Conservation (phyloP, 2,797 vertebrate genomes). For the Rallus crepitans region DNA sequence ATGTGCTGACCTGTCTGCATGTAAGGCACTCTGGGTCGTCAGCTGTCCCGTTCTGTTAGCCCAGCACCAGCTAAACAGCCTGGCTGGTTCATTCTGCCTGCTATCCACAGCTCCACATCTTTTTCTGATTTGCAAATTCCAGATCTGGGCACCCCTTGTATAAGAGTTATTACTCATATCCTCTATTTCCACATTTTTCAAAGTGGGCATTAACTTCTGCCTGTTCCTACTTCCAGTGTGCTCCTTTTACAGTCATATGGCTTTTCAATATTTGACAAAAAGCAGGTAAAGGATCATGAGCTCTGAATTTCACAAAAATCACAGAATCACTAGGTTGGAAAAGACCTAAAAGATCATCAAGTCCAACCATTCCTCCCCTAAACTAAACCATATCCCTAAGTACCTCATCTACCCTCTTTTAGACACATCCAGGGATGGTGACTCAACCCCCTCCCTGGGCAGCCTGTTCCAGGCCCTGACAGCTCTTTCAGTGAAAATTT, state of each 20-base stretch:
- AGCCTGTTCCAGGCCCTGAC: no score
- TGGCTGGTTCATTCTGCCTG: neutral
- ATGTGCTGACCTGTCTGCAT: neutral
- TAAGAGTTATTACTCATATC: neutral
- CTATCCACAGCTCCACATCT: accelerated
- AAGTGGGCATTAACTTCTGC: neutral
- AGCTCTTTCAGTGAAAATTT: no score
- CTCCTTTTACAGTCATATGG: neutral
- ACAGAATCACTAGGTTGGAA: no score
- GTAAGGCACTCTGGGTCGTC: accelerated
- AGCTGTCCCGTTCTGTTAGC: neutral
- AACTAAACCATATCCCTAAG: no score
- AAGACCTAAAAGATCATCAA: no score
- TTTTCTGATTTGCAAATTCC: neutral
- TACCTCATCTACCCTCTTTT: no score
- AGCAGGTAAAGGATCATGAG: neutral
- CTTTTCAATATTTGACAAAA: neutral
- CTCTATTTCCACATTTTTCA: neutral
- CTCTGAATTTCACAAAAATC: neutral
- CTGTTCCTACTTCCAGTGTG: neutral
- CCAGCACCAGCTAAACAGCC: neutral
- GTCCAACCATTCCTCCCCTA: no score
- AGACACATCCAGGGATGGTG: no score
- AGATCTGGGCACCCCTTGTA: neutral
- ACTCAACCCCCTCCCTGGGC: no score